A percentile compares a stretch with the other conserved stretches of the same genome.
These are phyloP conservation scores for Palythoa caribaeorum DNA, from an alignment of 92 coral and sea anemone genomes.

Conservation along the genomic window DNA sequence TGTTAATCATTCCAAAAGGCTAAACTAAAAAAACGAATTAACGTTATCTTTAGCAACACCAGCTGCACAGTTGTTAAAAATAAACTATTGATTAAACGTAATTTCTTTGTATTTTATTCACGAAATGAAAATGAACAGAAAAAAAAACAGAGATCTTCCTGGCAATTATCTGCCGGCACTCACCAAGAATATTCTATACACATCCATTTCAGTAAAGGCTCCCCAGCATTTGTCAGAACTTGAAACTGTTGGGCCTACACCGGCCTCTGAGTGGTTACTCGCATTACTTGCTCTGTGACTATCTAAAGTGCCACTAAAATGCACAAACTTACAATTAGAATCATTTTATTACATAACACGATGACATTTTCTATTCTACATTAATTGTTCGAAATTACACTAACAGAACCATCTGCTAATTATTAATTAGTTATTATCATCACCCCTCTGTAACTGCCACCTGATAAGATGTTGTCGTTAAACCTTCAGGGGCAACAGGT, in stretches of 20 bases:
- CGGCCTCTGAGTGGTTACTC: neutral
- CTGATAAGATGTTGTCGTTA: too few relatives aligned
- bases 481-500: too few relatives aligned
- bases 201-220: constrained; percentile 59
- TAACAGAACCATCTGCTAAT: too few relatives aligned
- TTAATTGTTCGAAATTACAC: neutral
- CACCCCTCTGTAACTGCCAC: too few relatives aligned
- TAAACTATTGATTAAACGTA: too few relatives aligned
- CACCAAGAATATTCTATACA: constrained; percentile 93
- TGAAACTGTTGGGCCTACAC: neutral
- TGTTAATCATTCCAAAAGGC: too few relatives aligned
- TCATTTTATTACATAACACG: neutral
- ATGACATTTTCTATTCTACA: neutral
- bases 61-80: too few relatives aligned
- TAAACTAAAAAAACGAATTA: too few relatives aligned
- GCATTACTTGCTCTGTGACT: neutral
- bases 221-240: constrained; percentile 75
- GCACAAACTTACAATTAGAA: neutral
- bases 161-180: constrained; percentile 17
- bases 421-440: too few relatives aligned
- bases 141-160: neutral
- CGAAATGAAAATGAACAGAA: neutral
- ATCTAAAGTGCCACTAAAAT: constrained; percentile 18
- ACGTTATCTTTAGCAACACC: too few relatives aligned
- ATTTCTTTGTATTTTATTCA: too few relatives aligned